Conservation (phyloP, 2,797 vertebrate species). For the Channa striata region DNA sequence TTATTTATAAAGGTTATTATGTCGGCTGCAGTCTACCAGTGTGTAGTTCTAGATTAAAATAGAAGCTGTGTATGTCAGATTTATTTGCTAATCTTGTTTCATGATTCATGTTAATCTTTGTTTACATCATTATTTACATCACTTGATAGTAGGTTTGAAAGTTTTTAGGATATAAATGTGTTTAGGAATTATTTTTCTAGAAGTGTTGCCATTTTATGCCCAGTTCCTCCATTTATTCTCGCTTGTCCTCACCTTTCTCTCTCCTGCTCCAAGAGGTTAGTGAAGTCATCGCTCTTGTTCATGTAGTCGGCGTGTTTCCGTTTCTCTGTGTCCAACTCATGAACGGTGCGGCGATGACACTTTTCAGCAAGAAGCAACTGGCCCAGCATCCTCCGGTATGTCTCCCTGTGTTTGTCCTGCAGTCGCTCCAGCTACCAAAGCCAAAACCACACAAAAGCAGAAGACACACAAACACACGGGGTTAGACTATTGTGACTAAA, state of each 20-base stretch:
- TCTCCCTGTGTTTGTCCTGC: slow-evolving; percentile 96
- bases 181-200: not conserved
- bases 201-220: not conserved
- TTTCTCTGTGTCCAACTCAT: slow-evolving; percentile 94
- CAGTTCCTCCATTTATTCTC: not conserved
- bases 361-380: slow-evolving; percentile 96
- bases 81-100: too few relatives aligned
- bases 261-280: slow-evolving; percentile 98
- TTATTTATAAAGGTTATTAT: too few relatives aligned
- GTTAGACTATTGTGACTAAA: slow-evolving; percentile 1
- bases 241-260: slow-evolving; percentile 90
- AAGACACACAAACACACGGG: too few relatives aligned
- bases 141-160: not conserved
- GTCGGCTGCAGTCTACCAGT: too few relatives aligned
- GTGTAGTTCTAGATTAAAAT: too few relatives aligned
- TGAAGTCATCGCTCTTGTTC: slow-evolving; percentile 99
- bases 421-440: slow-evolving; percentile 91
- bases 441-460: not conserved
- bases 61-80: too few relatives aligned
- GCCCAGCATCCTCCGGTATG: slow-evolving; percentile 95
- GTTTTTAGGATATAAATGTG: not conserved
- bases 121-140: not conserved
- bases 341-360: slow-evolving; percentile 93
- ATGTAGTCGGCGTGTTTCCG: slow-evolving; percentile 97
- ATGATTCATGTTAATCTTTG: too few relatives aligned